A percentile compares a stretch with the other conserved stretches of the same genome.
Conservation (phyloP, 2,888 invertebrate species). For the Aphidius colemani region DNA sequence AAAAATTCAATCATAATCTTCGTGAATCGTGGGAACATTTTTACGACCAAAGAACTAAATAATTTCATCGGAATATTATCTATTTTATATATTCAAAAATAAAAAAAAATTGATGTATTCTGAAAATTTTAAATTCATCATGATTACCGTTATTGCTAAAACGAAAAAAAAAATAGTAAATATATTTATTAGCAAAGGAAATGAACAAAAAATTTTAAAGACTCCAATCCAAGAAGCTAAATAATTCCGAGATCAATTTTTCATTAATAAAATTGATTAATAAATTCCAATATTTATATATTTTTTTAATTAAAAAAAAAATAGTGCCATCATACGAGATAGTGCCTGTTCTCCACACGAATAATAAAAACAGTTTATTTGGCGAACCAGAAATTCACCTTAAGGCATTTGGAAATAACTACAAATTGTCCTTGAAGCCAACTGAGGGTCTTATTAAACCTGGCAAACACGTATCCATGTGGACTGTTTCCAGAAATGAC, state of each 20-base stretch:
- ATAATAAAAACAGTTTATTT: slow-evolving; percentile 51
- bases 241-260: too few relatives aligned
- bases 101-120: too few relatives aligned
- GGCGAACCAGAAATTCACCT: slow-evolving; percentile 69
- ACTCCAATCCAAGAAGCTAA: too few relatives aligned
- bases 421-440: slow-evolving; percentile 75
- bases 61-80: neutral
- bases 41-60: neutral
- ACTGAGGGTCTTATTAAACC: slow-evolving; percentile 79
- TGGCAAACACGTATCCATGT: slow-evolving; percentile 75
- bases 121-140: too few relatives aligned
- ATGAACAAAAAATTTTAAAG: too few relatives aligned
- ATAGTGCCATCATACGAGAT: slow-evolving; percentile 83
- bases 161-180: neutral
- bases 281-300: neutral
- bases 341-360: slow-evolving; percentile 72
- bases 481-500: slow-evolving; percentile 77
- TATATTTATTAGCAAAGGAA: too few relatives aligned
- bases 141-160: too few relatives aligned
- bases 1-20: too few relatives aligned
- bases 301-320: neutral
- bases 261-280: neutral
- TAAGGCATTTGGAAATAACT: slow-evolving; percentile 78
- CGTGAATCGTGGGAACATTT: too few relatives aligned
- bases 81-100: neutral